Evolutionary conservation across 23 tunicate genomes (phyloP).

Genomic region (Ascidia mentula): DNA sequence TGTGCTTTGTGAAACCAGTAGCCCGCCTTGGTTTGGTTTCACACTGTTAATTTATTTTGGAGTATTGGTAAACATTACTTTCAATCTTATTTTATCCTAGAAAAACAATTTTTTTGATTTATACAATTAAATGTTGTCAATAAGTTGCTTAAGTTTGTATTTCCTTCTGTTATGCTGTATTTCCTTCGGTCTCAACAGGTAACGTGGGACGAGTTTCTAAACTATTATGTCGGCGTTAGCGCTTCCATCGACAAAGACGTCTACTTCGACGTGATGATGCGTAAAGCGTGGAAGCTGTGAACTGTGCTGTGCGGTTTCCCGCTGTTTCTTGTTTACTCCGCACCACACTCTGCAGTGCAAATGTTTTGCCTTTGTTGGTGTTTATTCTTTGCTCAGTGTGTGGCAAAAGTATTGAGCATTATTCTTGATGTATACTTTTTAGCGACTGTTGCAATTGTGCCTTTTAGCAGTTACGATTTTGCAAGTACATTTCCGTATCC

Average conservation of each 20-base stretch:
- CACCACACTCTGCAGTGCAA: not conserved
- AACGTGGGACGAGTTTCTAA: constrained; percentile 93
- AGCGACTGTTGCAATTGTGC: not conserved
- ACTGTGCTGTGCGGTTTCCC: not conserved
- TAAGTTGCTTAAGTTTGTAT: too few species aligned
- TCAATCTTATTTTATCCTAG: too few species aligned
- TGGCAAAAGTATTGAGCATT: not conserved
- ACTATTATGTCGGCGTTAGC: constrained; percentile 94
- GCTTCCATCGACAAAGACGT: constrained; percentile 96
- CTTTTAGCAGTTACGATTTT: not conserved
- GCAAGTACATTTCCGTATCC: not conserved
- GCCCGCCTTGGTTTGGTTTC: too few species aligned
- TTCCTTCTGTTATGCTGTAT: too few species aligned
- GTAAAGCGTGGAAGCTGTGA: constrained; percentile 98
- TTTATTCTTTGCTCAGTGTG: not conserved
- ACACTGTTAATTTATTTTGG: too few species aligned
- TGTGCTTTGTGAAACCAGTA: too few species aligned
- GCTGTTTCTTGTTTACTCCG: not conserved
- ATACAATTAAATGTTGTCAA: too few species aligned
- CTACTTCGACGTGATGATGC: constrained; percentile 99
- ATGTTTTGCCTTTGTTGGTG: not conserved
- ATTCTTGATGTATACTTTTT: not conserved
- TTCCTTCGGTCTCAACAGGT: constrained; percentile 51
- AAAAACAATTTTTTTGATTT: too few species aligned
- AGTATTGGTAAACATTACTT: too few species aligned